Percentiles rank a stretch among this genome's conserved stretches.
Conservation (phyloP, 2,888 invertebrate species). For the Dusona sp. region DNA sequence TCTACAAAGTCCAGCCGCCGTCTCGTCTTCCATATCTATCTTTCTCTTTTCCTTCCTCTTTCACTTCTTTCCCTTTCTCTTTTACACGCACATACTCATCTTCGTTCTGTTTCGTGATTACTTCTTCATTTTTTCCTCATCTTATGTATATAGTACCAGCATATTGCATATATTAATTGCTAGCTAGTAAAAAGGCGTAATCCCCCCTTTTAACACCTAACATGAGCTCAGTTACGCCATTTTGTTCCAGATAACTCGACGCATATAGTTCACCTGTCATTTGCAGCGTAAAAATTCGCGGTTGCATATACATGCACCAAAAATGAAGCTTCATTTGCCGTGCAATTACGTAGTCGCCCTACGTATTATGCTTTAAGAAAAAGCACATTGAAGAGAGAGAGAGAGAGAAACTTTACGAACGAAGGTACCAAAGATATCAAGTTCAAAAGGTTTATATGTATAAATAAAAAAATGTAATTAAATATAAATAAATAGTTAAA, state of each 20-base stretch:
- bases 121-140: conserved; percentile 42
- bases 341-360: not conserved
- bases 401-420: not conserved
- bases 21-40: conserved; percentile 29
- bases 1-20: conserved; percentile 8
- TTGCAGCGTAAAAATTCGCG: conserved; percentile 29
- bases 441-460: not conserved
- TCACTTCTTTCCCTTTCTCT: conserved; percentile 8
- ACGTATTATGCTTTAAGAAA: not conserved
- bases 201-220: not conserved
- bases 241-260: not conserved
- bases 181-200: conserved; percentile 20
- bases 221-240: conserved; percentile 17
- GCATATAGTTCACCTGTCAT: conserved; percentile 17
- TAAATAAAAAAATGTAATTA: not conserved
- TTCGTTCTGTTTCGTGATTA: conserved; percentile 47
- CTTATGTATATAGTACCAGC: not conserved
- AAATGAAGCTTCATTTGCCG: conserved; percentile 26
- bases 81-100: not conserved
- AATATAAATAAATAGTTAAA: too few relatives aligned
- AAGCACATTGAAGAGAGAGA: not conserved
- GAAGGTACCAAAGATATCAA: not conserved
- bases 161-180: not conserved
- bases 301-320: conserved; percentile 11
- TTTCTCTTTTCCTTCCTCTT: conserved; percentile 20